Percentiles rank a stretch among this genome's conserved stretches.
Conservation (phyloP, 2,113 vertebrate genomes). For the Physeter macrocephalus region DNA sequence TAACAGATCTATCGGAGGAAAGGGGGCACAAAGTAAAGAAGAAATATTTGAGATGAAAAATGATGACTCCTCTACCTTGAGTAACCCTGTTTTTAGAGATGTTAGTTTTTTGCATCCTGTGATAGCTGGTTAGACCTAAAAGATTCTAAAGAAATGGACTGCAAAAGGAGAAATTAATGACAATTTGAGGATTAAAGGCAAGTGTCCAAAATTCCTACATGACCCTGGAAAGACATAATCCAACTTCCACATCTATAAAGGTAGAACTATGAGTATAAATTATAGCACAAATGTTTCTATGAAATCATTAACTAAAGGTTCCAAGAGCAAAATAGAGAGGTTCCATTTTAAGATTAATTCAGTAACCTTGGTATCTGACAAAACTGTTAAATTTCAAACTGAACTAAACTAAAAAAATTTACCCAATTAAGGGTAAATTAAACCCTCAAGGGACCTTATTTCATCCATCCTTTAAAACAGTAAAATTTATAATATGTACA, state of each 20-base stretch:
- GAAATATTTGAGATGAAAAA: conserved; percentile 51
- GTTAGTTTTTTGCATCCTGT: conserved; percentile 50
- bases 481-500: background rate
- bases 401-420: background rate
- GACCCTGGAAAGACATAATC: background rate
- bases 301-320: conserved; percentile 22
- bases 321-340: conserved; percentile 20
- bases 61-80: conserved; percentile 57
- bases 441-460: background rate
- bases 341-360: conserved; percentile 39
- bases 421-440: background rate
- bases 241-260: conserved; percentile 31
- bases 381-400: conserved; percentile 13
- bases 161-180: conserved; percentile 29
- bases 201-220: conserved; percentile 37
- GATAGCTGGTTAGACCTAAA: conserved; percentile 27
- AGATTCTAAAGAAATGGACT: conserved; percentile 17
- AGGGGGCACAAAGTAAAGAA: conserved; percentile 10
- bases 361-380: background rate
- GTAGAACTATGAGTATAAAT: background rate
- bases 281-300: conserved; percentile 18
- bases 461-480: background rate
- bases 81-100: conserved; percentile 61
- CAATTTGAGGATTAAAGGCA: conserved; percentile 31
- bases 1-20: conserved; percentile 27